These are phyloP conservation scores for Peromyscus melanophrys DNA, from an alignment of 2,797 vertebrate species.

Conservation along the genomic window DNA sequence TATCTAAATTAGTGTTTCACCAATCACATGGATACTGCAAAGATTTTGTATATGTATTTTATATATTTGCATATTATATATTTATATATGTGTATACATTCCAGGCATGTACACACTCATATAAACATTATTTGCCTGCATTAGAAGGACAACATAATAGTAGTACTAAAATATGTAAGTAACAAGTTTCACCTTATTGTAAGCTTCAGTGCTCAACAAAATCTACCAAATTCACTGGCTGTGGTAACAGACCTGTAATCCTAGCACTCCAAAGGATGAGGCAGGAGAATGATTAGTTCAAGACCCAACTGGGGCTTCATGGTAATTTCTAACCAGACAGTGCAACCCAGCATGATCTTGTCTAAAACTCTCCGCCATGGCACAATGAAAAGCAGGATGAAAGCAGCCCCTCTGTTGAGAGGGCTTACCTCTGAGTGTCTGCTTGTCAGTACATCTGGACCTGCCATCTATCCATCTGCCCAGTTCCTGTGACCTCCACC, in stretches of 20 bases:
- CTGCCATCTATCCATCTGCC: not conserved
- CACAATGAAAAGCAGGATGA: not conserved
- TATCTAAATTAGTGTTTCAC: slow-evolving; percentile 43
- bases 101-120: not conserved
- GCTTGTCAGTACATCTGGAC: too few species aligned
- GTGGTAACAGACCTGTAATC: not conserved
- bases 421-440: not conserved
- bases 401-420: not conserved
- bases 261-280: not conserved
- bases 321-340: not conserved
- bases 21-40: not conserved
- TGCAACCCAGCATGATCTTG: not conserved
- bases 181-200: not conserved
- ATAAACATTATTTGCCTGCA: not conserved
- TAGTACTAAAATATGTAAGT: not conserved
- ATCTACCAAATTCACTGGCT: not conserved
- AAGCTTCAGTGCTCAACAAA: not conserved
- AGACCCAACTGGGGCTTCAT: not conserved
- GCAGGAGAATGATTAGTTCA: not conserved
- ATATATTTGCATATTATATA: not conserved
- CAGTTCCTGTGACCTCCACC: not conserved
- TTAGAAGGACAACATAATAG: not conserved
- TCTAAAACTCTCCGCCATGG: not conserved
- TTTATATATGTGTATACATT: not conserved
- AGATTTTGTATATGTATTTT: not conserved